phyloP scores from a whole-genome alignment of 2,113 vertebrate species.

The Xyrauchen texanus region DNA sequence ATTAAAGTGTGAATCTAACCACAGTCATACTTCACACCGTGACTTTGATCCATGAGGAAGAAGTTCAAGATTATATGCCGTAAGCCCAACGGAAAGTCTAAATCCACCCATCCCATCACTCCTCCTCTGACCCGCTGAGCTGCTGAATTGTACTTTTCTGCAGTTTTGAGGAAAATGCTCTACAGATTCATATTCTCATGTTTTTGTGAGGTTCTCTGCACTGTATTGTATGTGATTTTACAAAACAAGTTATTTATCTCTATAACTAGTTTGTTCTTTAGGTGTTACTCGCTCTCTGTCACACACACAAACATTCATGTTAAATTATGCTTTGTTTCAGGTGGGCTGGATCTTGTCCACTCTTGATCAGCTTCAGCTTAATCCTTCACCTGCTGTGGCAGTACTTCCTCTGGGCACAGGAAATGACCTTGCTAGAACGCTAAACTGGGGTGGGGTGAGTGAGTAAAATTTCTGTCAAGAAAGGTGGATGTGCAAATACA shows the following conservation, averaged over 20 bases:
- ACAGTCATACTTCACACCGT: constrained; percentile 8
- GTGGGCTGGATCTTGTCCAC: constrained; percentile 96
- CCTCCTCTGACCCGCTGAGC: background rate
- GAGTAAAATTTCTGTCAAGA: constrained; percentile 33
- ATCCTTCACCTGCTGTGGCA: constrained; percentile 87
- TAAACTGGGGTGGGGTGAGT: constrained; percentile 96
- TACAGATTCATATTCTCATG: too few species aligned
- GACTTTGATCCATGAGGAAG: background rate
- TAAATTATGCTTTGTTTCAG: constrained; percentile 62
- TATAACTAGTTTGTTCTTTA: too few species aligned
- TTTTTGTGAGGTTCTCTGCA: too few species aligned
- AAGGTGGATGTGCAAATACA: too few species aligned
- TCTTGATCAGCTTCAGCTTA: constrained; percentile 86
- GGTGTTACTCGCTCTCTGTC: too few species aligned
- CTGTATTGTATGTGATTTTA: too few species aligned
- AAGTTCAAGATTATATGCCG: constrained; percentile 22
- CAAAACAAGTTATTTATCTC: too few species aligned
- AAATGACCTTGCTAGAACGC: constrained; percentile 91
- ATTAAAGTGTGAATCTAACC: constrained; percentile 23
- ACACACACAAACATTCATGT: background rate
- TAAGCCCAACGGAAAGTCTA: constrained; percentile 13
- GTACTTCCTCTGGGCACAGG: constrained; percentile 93
- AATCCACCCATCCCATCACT: constrained; percentile 11
- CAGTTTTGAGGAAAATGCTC: too few species aligned
- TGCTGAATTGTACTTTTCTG: too few species aligned